Percentiles rank a stretch among this genome's conserved stretches.
These are phyloP conservation scores for Troides oblongomaculatus DNA, from an alignment of 2,888 invertebrate genomes.

Conservation along the genomic window DNA sequence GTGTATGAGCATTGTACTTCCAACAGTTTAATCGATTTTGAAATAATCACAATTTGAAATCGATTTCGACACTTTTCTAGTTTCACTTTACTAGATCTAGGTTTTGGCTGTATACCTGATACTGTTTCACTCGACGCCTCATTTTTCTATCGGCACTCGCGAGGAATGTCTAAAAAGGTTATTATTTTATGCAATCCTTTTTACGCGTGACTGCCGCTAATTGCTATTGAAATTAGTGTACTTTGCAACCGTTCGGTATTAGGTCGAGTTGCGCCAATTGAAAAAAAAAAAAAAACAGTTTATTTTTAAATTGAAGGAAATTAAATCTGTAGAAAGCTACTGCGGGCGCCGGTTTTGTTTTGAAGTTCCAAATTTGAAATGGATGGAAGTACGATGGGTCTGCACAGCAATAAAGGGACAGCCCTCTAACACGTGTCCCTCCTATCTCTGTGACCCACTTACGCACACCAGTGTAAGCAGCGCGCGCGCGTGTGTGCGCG, in stretches of 20 bases:
- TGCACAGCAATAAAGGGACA: conserved; percentile 59
- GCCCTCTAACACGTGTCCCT: conserved; percentile 76
- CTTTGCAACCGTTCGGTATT: conserved; percentile 13
- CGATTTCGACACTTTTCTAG: too few relatives aligned
- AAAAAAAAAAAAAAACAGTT: conserved; percentile 3
- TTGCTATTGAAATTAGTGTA: conserved; percentile 21
- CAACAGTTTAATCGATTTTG: too few relatives aligned
- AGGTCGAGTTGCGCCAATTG: background rate
- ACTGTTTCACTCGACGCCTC: too few relatives aligned
- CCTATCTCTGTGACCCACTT: conserved; percentile 77
- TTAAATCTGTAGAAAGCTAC: too few relatives aligned
- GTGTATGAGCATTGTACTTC: too few relatives aligned
- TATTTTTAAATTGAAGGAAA: background rate
- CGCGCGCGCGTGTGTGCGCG: conserved; percentile 37
- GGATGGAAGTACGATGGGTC: background rate
- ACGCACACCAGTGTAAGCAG: conserved; percentile 51
- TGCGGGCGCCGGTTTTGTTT: too few relatives aligned
- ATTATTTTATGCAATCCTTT: conserved; percentile 9
- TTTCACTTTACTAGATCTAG: background rate
- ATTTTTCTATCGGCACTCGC: background rate
- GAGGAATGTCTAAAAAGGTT: conserved; percentile 1
- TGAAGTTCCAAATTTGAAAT: too few relatives aligned
- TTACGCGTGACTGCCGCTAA: conserved; percentile 25
- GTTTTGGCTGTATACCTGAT: too few relatives aligned
- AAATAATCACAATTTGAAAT: too few relatives aligned